Evolutionary conservation across 2,888 invertebrate species (phyloP).

Genomic region (Thysanoteuthis rhombus): DNA sequence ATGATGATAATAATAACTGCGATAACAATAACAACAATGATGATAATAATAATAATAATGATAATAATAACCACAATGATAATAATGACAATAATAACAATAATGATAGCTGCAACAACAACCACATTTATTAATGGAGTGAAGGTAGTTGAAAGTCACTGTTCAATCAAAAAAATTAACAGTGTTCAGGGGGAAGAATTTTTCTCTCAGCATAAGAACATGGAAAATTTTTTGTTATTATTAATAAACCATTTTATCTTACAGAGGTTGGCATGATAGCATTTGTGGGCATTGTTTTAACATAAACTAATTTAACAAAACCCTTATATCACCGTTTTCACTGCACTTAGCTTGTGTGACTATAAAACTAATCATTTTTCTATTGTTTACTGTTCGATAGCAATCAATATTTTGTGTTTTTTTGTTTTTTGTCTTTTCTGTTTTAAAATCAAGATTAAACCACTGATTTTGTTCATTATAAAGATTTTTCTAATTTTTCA

Average conservation of each 20-base stretch:
- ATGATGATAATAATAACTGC: no score
- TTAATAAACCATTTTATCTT: neutral
- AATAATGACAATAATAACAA: no score
- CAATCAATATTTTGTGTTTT: neutral
- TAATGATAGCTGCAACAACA: neutral
- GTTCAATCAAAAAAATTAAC: neutral
- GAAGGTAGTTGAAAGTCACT: neutral
- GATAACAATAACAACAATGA: no score
- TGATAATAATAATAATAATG: no score
- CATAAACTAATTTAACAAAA: neutral
- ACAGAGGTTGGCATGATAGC: neutral
- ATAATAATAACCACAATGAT: no score
- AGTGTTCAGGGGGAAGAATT: neutral
- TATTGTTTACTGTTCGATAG: neutral
- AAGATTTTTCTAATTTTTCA: neutral
- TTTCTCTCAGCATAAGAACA: neutral
- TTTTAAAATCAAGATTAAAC: neutral
- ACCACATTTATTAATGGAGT: neutral
- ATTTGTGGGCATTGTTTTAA: neutral
- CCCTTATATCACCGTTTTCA: neutral
- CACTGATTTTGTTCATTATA: neutral
- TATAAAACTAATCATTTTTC: neutral
- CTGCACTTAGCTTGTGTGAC: neutral
- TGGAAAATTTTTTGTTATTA: neutral
- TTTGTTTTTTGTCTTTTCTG: neutral